These are phyloP conservation scores for Oreochromis spilurus DNA, from an alignment of 2,113 vertebrate species.

Conservation along the genomic window DNA sequence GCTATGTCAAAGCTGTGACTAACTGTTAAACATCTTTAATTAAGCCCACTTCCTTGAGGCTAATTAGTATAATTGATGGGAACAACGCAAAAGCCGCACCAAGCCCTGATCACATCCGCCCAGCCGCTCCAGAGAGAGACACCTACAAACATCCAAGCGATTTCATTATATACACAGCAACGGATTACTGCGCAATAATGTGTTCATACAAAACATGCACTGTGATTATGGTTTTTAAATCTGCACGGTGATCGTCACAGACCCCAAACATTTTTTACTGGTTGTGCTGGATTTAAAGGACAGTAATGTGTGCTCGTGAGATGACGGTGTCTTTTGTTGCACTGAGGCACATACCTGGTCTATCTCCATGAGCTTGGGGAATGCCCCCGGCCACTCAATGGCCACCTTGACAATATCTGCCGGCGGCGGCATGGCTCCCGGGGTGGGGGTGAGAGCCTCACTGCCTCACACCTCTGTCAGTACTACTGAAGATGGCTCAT, in stretches of 20 bases:
- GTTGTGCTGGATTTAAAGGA: background rate
- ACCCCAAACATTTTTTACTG: background rate
- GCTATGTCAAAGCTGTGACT: background rate
- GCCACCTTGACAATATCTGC: conserved; percentile 97
- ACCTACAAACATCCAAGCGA: background rate
- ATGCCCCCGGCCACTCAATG: conserved; percentile 94
- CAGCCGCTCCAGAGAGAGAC: background rate
- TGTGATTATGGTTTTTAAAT: background rate
- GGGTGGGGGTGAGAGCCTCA: conserved; percentile 63
- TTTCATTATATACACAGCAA: background rate
- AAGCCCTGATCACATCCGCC: background rate
- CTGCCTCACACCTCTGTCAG: conserved; percentile 55
- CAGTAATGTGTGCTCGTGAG: background rate
- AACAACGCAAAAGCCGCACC: background rate
- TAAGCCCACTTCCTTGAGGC: background rate
- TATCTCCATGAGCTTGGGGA: conserved; percentile 97
- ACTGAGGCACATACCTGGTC: conserved; percentile 83
- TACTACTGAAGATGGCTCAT: conserved; percentile 52
- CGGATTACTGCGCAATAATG: background rate
- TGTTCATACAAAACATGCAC: background rate
- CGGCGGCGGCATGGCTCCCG: conserved; percentile 87
- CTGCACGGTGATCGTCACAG: background rate
- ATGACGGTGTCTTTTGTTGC: background rate
- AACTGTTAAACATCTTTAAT: background rate
- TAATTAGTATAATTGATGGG: background rate